Evolutionary conservation across 2,888 invertebrate genomes (phyloP), one percentile per base, ranked within the genome.

Genomic region (Plebejus melissa): DNA sequence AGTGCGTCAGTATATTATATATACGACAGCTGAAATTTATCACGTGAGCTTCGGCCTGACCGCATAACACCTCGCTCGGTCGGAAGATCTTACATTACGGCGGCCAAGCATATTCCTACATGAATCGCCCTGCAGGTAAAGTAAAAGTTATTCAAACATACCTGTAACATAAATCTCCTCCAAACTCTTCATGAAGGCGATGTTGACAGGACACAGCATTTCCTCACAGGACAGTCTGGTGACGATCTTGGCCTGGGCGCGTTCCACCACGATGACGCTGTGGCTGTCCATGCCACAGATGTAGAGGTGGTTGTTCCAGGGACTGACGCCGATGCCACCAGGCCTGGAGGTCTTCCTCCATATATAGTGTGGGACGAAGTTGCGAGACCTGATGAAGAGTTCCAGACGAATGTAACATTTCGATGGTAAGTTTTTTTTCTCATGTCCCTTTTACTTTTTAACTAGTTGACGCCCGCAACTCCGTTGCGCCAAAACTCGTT

Each of bases 211-310:
- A 77, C 94, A 96, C 76, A 95, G 85, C 94, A 96, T 95, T 69
- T 94, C 93, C 0, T 94, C 90, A 74, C 94, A 90, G 0, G 91
- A 88, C 65, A 95, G 86, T 32, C 94, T 86, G 0, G 92, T 91
- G 50, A 95, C 85, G 4, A 95, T 88, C 83, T 94, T 94, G 74
- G 94, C 89, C 77, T 94, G 93, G 0, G 88, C 81, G 1, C 91
- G 83, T 76, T 94, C 94, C 36, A 94, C 88, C 4, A 93, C 94
- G 32, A 95, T 84, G 4, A 95, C 92, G 75, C 94, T 93, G 69
- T 95, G 95, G 70, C 95, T 95, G 80, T 96, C 96, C 79, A 96
- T 95, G 2, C 96, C 95, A 80, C 95, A 96, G 70, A 97, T 93
- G 82, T 94, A 94, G 0, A 94, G 86, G 74, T 94, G 93, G 75